phyloP scores from a whole-genome alignment of 1,140 invertebrate genomes.

The Bathynomus jamesi region DNA sequence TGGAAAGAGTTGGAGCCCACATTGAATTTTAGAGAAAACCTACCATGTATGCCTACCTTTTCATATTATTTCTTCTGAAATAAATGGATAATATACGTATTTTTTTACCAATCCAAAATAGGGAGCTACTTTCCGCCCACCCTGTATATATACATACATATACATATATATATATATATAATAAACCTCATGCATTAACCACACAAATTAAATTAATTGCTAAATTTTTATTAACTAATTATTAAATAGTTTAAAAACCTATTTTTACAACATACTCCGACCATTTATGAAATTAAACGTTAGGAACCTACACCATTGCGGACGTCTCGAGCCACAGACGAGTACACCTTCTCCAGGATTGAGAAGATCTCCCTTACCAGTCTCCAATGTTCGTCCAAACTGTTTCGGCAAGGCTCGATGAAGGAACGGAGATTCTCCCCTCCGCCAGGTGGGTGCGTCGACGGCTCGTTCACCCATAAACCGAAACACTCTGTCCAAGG shows the following conservation, averaged over 20 bases:
- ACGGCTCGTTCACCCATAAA: not conserved
- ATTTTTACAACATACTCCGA: no score
- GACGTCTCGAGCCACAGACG: not conserved
- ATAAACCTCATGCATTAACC: not conserved
- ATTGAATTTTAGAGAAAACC: no score
- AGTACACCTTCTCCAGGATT: not conserved
- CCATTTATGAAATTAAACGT: no score
- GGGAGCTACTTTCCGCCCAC: no score
- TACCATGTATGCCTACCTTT: no score
- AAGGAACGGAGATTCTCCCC: not conserved
- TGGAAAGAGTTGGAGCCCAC: no score
- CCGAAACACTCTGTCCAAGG: not conserved
- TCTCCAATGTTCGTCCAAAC: not conserved
- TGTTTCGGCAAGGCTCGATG: not conserved
- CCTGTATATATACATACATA: not conserved
- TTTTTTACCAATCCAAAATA: no score
- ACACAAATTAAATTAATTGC: not conserved
- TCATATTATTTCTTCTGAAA: no score
- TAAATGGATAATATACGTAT: no score
- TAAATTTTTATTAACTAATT: no score
- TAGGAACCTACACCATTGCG: not conserved
- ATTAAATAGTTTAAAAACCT: no score
- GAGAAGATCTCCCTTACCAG: not conserved
- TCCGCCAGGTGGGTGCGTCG: not conserved
- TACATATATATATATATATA: not conserved